Evolutionary conservation across 2,113 vertebrate species (phyloP).

Genomic region (Alethe castanea): DNA sequence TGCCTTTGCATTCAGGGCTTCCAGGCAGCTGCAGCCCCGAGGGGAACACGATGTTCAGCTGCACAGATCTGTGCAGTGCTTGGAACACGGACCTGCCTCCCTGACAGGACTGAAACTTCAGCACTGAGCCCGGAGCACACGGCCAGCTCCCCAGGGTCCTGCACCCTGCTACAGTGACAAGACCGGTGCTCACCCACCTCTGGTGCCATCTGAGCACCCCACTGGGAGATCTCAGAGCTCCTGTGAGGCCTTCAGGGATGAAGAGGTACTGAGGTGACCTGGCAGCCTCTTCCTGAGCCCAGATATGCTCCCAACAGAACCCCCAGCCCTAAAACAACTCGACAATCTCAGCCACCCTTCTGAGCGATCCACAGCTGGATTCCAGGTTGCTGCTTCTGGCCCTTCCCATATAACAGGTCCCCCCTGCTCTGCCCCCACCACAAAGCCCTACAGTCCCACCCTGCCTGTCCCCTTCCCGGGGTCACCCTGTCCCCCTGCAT

Average conservation of each 20-base stretch:
- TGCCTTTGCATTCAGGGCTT: background rate
- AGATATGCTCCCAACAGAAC: background rate
- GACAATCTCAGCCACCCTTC: background rate
- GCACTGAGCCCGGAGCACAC: accelerated
- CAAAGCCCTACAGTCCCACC: background rate
- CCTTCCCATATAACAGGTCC: background rate
- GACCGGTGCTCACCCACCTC: accelerated
- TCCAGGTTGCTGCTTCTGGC: background rate
- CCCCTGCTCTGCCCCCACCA: background rate
- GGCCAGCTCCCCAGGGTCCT: background rate
- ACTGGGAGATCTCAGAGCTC: background rate
- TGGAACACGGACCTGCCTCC: background rate
- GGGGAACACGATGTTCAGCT: background rate
- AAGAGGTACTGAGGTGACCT: background rate
- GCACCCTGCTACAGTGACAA: accelerated
- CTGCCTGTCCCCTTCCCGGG: background rate
- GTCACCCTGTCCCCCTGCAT: background rate
- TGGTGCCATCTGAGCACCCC: accelerated
- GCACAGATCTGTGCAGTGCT: background rate
- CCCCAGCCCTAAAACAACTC: background rate
- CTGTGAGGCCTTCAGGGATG: background rate
- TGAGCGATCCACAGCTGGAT: background rate
- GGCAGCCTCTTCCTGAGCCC: background rate
- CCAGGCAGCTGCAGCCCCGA: background rate
- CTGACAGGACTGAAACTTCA: background rate